Evolutionary conservation across 2,888 invertebrate species (phyloP), one percentile per base, ranked within the genome.

Genomic region (Nowickia ferox): DNA sequence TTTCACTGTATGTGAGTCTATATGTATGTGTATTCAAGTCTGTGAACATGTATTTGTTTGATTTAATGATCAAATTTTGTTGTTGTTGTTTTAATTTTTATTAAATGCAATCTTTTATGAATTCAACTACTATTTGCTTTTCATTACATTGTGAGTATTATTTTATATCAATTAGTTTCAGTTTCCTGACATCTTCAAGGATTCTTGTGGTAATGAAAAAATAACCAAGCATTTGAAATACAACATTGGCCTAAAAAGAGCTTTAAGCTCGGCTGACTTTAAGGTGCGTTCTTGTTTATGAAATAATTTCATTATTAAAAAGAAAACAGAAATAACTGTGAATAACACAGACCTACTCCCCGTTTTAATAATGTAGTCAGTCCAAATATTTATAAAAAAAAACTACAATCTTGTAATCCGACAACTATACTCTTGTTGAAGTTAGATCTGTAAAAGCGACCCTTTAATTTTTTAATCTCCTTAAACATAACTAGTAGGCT

Each of bases 51-150:
- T 30, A 55, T 30, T 55, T 30, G 22, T 13, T 22, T 55, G 22
- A 55, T 55, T 55, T 55, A 55, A 55, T 30, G 30, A 57, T 30
- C 22, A 22, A 61, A 61, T 61, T 30, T 30, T 30, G 30, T 30
- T 17, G 17, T 17, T 61, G 4, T 61, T 10, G 11, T 40, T 61
- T 48, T 48, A 1, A 1, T 30, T 42, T n/a, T 22, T 57, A 30
- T 30, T 57, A 30, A 57, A 57, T 57, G 11, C 30, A 57, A 57
- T 22, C 2, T 57, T 55, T 57, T 30, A 15, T 30, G 15, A 30
- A 30, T 30, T 30, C 15, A 30, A 6, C 15, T 57, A n/a, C 8
- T 57, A n/a, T 57, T 30, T 30, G 13, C 22, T 57, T 57, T 57
- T 57, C 55, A 57, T 57, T 57, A 57, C 10, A 57, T 57, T 57